Percentiles rank a stretch among this genome's conserved stretches.
These are phyloP conservation scores for Xyrichtys novacula DNA, from an alignment of 2,797 vertebrate species.

Conservation along the genomic window DNA sequence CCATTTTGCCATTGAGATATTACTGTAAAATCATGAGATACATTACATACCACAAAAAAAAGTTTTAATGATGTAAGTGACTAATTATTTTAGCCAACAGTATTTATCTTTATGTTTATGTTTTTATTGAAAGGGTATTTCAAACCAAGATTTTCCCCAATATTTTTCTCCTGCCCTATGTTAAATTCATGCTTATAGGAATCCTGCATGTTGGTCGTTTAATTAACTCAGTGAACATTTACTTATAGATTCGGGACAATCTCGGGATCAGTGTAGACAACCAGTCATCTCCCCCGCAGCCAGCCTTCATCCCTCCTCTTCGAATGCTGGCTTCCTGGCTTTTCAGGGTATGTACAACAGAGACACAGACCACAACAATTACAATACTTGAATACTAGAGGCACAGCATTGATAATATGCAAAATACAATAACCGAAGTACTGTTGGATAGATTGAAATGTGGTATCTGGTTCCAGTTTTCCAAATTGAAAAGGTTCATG, in stretches of 20 bases:
- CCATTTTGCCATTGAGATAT: neutral
- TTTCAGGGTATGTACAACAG: slow-evolving; percentile 88
- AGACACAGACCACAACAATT: neutral
- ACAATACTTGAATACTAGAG: neutral
- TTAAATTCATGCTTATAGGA: neutral
- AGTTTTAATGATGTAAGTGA: neutral
- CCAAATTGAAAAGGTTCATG: too few species aligned
- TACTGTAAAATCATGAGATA: neutral
- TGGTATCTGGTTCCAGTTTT: too few species aligned
- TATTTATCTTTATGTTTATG: neutral
- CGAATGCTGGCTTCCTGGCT: slow-evolving; percentile 98
- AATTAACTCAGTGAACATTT: slow-evolving; percentile 16
- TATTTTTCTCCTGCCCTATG: neutral
- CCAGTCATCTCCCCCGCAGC: slow-evolving; percentile 92
- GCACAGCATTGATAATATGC: neutral
- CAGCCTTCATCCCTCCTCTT: slow-evolving; percentile 94
- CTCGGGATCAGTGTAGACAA: slow-evolving; percentile 95
- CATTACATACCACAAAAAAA: too few species aligned
- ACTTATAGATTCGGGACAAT: slow-evolving; percentile 94
- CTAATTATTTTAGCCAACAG: neutral
- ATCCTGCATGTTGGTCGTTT: neutral
- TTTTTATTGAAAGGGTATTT: neutral
- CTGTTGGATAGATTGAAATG: neutral
- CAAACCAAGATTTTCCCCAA: neutral
- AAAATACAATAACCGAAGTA: neutral